A percentile compares a stretch with the other conserved stretches of the same genome.
These are phyloP conservation scores for Operophtera brumata DNA, from an alignment of 2,888 invertebrate genomes.

Conservation along the genomic window DNA sequence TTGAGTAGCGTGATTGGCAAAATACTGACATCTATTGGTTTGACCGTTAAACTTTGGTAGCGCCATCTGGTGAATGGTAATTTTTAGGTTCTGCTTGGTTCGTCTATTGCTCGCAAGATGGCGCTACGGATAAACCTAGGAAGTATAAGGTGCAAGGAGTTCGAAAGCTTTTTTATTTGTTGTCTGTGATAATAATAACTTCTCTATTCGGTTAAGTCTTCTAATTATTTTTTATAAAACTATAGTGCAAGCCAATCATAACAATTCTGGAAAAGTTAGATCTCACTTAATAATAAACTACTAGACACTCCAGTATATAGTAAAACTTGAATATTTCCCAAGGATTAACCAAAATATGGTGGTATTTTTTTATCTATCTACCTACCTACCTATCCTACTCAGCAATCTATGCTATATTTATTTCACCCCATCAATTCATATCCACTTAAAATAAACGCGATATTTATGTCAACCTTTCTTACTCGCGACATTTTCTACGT, in stretches of 20 bases:
- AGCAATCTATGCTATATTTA: background rate
- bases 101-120: conserved; percentile 25
- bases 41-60: background rate
- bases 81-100: background rate
- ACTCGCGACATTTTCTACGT: conserved; percentile 20
- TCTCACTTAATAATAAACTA: too few relatives aligned
- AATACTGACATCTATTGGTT: conserved; percentile 17
- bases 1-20: conserved; percentile 13
- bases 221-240: too few relatives aligned
- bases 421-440: conserved; percentile 1
- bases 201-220: too few relatives aligned
- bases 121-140: conserved; percentile 28
- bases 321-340: too few relatives aligned
- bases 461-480: conserved; percentile 13
- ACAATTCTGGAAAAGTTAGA: too few relatives aligned
- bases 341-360: too few relatives aligned
- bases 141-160: background rate
- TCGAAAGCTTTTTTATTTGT: background rate
- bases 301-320: too few relatives aligned
- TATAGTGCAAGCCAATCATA: too few relatives aligned
- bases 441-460: conserved; percentile 8
- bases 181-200: background rate
- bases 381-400: too few relatives aligned
- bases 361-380: too few relatives aligned
- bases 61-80: conserved; percentile 23